Evolutionary conservation across 2,113 vertebrate species (phyloP).

Genomic region (Urocolius indicus): DNA sequence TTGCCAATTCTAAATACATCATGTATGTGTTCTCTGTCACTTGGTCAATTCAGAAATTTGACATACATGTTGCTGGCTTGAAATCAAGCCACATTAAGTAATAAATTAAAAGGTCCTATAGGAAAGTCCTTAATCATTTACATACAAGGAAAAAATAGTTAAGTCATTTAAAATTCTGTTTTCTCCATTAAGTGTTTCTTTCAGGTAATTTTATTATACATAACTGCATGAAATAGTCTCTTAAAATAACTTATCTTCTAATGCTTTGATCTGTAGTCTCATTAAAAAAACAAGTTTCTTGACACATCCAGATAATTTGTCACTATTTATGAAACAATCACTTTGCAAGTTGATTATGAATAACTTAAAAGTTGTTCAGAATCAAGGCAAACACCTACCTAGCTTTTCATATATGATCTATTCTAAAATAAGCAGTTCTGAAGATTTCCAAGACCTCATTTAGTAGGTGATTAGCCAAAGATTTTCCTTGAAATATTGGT

Average conservation of each 20-base stretch:
- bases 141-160: neutral
- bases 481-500: neutral
- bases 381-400: neutral
- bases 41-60: conserved; percentile 2
- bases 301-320: neutral
- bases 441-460: neutral
- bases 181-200: neutral
- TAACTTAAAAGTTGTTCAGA: neutral
- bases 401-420: neutral
- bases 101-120: neutral
- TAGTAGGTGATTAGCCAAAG: neutral
- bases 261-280: neutral
- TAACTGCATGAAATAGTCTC: neutral
- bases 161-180: neutral
- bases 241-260: neutral
- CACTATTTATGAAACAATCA: neutral
- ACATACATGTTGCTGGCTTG: neutral
- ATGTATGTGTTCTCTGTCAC: neutral
- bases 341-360: neutral
- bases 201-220: neutral
- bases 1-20: conserved; percentile 32
- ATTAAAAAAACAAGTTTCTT: neutral
- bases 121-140: neutral
- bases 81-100: neutral
- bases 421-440: neutral